These are phyloP conservation scores for Megaceryle maxima DNA, from an alignment of 2,113 vertebrate species.

Conservation along the genomic window DNA sequence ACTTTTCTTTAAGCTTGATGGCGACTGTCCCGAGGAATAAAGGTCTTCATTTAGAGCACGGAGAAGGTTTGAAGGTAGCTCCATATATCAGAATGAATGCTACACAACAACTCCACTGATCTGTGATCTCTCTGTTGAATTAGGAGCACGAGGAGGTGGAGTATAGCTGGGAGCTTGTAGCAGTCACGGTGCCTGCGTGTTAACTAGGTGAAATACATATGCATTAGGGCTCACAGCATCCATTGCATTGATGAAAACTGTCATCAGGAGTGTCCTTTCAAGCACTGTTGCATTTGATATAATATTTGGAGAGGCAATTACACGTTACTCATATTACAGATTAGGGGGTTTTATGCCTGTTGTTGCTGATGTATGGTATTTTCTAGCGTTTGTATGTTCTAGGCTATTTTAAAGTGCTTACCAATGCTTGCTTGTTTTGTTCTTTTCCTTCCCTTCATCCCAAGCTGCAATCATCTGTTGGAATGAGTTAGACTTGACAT, in stretches of 20 bases:
- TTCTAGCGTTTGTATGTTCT: background rate
- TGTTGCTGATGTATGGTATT: background rate
- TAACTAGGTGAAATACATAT: background rate
- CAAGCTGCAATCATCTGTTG: background rate
- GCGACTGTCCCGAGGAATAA: rapidly evolving
- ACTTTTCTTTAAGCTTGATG: background rate
- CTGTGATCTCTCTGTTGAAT: background rate
- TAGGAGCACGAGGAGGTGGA: background rate
- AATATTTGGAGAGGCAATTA: background rate
- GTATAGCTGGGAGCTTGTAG: background rate
- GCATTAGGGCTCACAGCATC: background rate
- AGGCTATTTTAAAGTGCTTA: background rate
- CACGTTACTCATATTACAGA: background rate
- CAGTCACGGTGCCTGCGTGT: background rate
- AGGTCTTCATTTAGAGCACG: background rate
- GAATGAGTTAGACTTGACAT: background rate
- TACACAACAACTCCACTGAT: background rate
- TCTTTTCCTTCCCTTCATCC: background rate
- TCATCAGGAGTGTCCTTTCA: background rate
- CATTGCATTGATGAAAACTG: background rate
- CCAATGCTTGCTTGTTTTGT: background rate
- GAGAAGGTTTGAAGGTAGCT: background rate
- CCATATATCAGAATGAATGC: background rate
- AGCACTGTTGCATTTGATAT: background rate
- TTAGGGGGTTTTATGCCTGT: background rate